These are phyloP conservation scores for Trogon surrucura DNA, from an alignment of 2,113 vertebrate genomes.

Conservation along the genomic window DNA sequence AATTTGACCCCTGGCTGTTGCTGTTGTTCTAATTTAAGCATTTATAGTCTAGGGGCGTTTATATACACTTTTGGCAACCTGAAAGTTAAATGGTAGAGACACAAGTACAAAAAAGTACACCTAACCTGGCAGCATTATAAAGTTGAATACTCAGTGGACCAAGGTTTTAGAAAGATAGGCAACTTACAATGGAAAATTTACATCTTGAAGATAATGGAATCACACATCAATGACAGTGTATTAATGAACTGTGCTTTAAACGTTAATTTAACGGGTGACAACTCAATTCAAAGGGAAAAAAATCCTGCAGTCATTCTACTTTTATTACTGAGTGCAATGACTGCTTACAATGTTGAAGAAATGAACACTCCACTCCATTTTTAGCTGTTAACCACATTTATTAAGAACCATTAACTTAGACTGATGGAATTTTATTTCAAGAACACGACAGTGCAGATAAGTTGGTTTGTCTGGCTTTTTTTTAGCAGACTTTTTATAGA, in stretches of 20 bases:
- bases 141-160: background rate
- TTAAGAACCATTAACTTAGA: slow-evolving; percentile 41
- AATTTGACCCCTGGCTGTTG: background rate
- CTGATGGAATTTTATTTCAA: slow-evolving; percentile 49
- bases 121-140: background rate
- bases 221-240: slow-evolving; percentile 11
- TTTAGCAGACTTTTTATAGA: background rate
- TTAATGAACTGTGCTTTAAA: slow-evolving; percentile 51
- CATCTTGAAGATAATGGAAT: slow-evolving; percentile 24
- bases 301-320: slow-evolving; percentile 24
- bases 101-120: background rate
- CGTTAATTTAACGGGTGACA: slow-evolving; percentile 16
- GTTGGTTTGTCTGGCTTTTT: background rate
- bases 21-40: background rate
- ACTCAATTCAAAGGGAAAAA: slow-evolving; percentile 22
- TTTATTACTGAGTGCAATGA: slow-evolving; percentile 31
- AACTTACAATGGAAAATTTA: background rate
- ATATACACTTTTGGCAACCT: background rate
- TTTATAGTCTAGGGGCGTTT: background rate
- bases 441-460: background rate
- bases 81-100: background rate
- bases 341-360: slow-evolving; percentile 37
- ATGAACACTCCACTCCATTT: slow-evolving; percentile 36
- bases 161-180: background rate
- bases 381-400: slow-evolving; percentile 51